Base-by-base conservation (phyloP, 2,113 vertebrate genomes). In the Calypte anna region DNA sequence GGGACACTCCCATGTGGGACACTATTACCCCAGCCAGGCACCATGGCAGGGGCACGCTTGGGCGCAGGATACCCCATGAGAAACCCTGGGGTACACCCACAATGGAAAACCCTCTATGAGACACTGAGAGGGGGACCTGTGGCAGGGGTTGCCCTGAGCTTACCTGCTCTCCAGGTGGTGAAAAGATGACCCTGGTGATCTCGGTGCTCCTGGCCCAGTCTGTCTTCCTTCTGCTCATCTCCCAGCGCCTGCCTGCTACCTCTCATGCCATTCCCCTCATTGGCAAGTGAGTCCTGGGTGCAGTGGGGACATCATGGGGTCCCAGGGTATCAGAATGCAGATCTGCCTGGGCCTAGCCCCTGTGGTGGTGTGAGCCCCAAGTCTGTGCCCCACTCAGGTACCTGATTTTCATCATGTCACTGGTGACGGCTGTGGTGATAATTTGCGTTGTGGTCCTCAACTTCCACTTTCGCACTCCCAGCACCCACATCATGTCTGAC, bases 151-250 rank as follows among this genome's bases (percentile, higher is more conserved):
- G 4, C 6, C 18, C 57, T 61, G 15, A 75, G 43, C 51, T 62
- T 3, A 53, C 19, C 58, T 86, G 21, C 81, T 94, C n/a, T 88
- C 46, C 94, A 99, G 99, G 99, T 97, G 99, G 99, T 3, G 99
- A 99, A 97, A 99, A 99, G 97, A 99, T 99, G 92, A 99, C 99
- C 0, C 59, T 99, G 97, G 99, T 99, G 78, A 99, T 99, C 97
- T 99, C 99, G 0, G 99, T 99, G 91, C 98, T 99, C 19, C 95
- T 99, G 95, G 99, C 99, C 63, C 99, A 99, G 97, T 99, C 99
- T 4, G 99, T 99, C 91, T 99, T 99, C 96, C 96, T 99, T 91
- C 97, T 99, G 97, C 98, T 99, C 91, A 99, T 99, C 90, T 99
- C 99, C 63, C 99, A 99, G 88, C 97, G 99, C 31, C 98, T 99